Percentiles rank a stretch among this genome's conserved stretches.
Evolutionary conservation across 2,888 invertebrate genomes (phyloP).

Genomic region (Melanchra persicariae): DNA sequence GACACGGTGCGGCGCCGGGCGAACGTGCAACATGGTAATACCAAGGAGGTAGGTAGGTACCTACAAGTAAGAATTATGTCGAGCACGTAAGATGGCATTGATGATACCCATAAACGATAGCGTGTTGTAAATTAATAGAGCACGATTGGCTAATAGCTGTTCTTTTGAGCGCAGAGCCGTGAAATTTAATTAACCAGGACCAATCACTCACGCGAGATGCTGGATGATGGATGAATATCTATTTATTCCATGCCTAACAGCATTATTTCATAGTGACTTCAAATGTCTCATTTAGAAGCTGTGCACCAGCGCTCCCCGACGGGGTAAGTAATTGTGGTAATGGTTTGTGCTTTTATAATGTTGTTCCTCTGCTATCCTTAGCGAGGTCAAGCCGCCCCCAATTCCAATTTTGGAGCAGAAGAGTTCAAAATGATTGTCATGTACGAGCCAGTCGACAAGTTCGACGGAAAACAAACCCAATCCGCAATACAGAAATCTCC

Average conservation of each 20-base stretch:
- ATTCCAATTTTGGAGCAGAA: no score
- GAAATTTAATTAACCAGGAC: constrained; percentile 33
- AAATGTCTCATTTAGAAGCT: background rate
- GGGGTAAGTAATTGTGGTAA: no score
- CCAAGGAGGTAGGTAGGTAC: no score
- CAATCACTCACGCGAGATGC: constrained; percentile 3
- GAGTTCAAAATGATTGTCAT: no score
- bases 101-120: constrained; percentile 4
- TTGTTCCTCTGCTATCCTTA: no score
- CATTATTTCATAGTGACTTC: background rate
- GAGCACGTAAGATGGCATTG: constrained; percentile 5
- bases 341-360: no score
- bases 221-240: background rate
- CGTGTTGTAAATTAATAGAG: constrained; percentile 7
- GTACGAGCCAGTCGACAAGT: no score
- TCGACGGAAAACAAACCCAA: no score
- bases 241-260: background rate
- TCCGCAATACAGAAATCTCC: no score
- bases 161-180: background rate
- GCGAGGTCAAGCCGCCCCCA: no score
- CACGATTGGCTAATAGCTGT: constrained; percentile 9
- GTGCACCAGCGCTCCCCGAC: background rate
- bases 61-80: background rate
- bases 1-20: no score
- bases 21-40: no score